Percentiles rank a stretch among this genome's conserved stretches.
Evolutionary conservation across 2,797 vertebrate species (phyloP).

Genomic region (Anabacerthia variegaticeps): DNA sequence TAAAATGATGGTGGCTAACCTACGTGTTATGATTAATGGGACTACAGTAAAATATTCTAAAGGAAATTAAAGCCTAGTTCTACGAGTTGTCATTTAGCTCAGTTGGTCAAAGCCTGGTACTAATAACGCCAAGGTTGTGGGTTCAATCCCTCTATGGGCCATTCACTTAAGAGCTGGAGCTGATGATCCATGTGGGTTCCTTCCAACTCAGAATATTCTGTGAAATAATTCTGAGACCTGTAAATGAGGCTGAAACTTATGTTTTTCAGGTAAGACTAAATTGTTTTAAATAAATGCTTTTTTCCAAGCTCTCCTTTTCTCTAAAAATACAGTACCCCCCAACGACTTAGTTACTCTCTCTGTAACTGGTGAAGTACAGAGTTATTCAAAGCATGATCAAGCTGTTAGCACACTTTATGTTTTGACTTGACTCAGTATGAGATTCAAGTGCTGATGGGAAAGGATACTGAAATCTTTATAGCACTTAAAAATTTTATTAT

Average conservation of each 20-base stretch:
- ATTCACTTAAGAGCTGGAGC: not conserved
- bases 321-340: not conserved
- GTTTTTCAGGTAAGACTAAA: not conserved
- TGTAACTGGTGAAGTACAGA: not conserved
- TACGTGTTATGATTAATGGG: not conserved
- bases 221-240: not conserved
- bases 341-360: not conserved
- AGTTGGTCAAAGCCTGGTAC: not conserved
- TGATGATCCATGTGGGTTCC: not conserved
- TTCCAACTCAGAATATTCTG: not conserved
- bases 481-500: slow-evolving; percentile 61
- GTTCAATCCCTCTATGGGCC: not conserved
- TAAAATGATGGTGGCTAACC: not conserved
- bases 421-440: not conserved
- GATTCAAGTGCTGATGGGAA: slow-evolving; percentile 19
- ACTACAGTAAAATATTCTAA: not conserved
- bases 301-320: slow-evolving; percentile 1
- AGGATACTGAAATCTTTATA: slow-evolving; percentile 28
- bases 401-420: not conserved
- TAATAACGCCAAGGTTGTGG: not conserved
- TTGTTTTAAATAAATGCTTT: slow-evolving; percentile 54
- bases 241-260: not conserved
- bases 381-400: not conserved
- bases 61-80: not conserved
- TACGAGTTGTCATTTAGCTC: not conserved